Conservation (phyloP, 1,140 invertebrate species). For the Nebria ingens region DNA sequence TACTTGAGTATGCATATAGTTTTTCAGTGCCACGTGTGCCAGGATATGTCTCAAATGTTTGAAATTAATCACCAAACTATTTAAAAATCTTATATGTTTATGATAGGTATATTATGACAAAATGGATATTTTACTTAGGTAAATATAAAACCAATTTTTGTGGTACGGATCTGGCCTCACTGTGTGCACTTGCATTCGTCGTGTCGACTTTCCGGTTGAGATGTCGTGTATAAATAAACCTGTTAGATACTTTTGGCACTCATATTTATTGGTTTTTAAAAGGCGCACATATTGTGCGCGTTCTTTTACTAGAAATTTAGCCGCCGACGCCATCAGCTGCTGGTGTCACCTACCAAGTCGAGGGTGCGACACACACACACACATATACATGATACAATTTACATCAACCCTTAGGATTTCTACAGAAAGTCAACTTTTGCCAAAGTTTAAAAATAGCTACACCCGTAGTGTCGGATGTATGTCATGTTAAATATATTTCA, state of each 20-base stretch:
- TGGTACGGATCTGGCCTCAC: too few species aligned
- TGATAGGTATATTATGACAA: too few species aligned
- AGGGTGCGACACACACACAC: background rate
- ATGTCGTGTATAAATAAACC: constrained; percentile 24
- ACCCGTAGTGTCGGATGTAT: background rate
- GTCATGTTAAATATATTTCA: background rate
- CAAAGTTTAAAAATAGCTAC: background rate
- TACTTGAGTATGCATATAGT: too few species aligned
- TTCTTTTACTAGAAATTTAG: background rate
- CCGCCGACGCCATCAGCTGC: background rate
- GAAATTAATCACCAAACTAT: too few species aligned
- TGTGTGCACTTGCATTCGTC: too few species aligned
- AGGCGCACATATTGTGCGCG: constrained; percentile 14
- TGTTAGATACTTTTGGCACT: constrained; percentile 14
- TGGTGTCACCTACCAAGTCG: background rate
- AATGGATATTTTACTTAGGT: too few species aligned
- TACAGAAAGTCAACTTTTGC: background rate
- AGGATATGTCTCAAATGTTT: too few species aligned
- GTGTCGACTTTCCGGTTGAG: constrained; percentile 5
- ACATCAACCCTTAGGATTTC: background rate
- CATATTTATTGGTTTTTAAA: constrained; percentile 19
- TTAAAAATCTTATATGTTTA: too few species aligned
- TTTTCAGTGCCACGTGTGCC: too few species aligned
- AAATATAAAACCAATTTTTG: too few species aligned
- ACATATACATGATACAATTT: too few species aligned